These are phyloP conservation scores for Drosophila ercepeae DNA, from an alignment of 1,140 invertebrate genomes.

Conservation along the genomic window DNA sequence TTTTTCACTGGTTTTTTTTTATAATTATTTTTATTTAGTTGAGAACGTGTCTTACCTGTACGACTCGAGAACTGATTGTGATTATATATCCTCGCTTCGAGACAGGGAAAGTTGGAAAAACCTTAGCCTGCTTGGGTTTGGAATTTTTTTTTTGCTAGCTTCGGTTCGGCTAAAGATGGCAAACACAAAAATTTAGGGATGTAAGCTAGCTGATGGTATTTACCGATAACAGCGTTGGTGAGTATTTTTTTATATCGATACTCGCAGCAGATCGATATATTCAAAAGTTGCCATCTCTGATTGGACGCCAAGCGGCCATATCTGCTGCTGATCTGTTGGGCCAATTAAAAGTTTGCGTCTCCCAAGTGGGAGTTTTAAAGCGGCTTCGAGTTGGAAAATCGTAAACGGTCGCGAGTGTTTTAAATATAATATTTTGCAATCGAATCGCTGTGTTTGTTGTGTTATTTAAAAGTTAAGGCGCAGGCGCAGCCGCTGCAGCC, in stretches of 20 bases:
- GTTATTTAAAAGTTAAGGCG: slow-evolving; percentile 49
- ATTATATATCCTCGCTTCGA: background rate
- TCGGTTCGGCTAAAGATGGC: slow-evolving; percentile 5
- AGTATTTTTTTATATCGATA: background rate
- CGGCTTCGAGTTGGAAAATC: slow-evolving; percentile 7
- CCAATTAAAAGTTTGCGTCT: slow-evolving; percentile 44
- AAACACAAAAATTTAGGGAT: background rate
- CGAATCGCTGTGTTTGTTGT: background rate
- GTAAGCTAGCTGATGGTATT: background rate
- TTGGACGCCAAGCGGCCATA: background rate
- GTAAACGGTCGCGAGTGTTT: slow-evolving; percentile 16
- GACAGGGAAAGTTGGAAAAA: background rate
- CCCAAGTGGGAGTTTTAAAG: slow-evolving; percentile 8
- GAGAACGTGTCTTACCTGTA: slow-evolving; percentile 2
- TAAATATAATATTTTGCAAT: no score
- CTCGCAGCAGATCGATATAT: background rate
- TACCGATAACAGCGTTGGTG: background rate
- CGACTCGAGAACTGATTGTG: no score
- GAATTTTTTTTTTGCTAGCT: slow-evolving; percentile 17
- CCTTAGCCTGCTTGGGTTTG: background rate
- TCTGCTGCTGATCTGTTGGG: slow-evolving; percentile 49
- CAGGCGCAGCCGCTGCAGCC: slow-evolving; percentile 57
- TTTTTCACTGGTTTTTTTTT: background rate
- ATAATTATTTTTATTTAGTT: background rate
- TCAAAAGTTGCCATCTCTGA: background rate